These are phyloP conservation scores for Brachionus calyciflorus DNA, from an alignment of 1,140 invertebrate species.

Conservation along the genomic window DNA sequence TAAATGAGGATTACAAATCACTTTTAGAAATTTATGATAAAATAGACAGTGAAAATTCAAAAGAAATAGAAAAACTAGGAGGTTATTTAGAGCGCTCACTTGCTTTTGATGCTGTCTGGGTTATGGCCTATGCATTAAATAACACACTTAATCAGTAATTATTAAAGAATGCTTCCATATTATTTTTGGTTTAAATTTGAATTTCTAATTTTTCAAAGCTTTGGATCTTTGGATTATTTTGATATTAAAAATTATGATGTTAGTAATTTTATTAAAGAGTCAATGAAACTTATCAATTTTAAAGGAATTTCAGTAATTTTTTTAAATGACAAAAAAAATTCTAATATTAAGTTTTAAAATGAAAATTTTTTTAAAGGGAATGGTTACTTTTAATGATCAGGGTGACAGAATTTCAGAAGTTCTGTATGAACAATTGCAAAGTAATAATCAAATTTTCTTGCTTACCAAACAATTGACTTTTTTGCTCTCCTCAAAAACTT, in stretches of 20 bases:
- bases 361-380: constrained; percentile 72
- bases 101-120: constrained; percentile 98
- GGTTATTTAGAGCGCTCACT: constrained; percentile 96
- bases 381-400: constrained; percentile 87
- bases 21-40: constrained; percentile 42
- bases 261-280: constrained; percentile 88
- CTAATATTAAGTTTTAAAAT: constrained; percentile 11
- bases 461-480: no score
- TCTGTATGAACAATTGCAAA: constrained; percentile 89
- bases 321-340: constrained; percentile 24
- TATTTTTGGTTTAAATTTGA: no score
- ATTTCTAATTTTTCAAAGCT: background rate
- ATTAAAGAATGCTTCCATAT: no score
- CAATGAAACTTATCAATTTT: constrained; percentile 95
- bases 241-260: constrained; percentile 94
- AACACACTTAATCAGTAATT: constrained; percentile 67
- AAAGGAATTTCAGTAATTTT: constrained; percentile 87
- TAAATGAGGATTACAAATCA: constrained; percentile 45
- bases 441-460: constrained; percentile 52
- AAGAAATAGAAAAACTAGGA: constrained; percentile 55
- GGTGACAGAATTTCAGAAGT: constrained; percentile 98
- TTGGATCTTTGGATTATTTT: constrained; percentile 76
- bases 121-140: constrained; percentile 91
- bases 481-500: no score
- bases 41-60: constrained; percentile 28